Base-by-base conservation (phyloP, 2,888 invertebrate species). In the Microctonus brassicae region DNA sequence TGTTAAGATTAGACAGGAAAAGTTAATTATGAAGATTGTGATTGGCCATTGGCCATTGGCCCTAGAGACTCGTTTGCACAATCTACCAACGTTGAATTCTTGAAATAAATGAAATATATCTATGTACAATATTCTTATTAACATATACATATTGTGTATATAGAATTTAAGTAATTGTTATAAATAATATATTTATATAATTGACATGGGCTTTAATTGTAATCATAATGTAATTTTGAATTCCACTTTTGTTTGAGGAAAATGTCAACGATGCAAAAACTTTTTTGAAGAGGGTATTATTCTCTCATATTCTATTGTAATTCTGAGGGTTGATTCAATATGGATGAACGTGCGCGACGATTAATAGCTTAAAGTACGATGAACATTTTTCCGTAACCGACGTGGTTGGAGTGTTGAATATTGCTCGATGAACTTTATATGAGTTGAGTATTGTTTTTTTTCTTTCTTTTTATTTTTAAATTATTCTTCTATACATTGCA, bases 11-110 rank as follows among this genome's bases (percentile, higher is more conserved):
- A 84, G 84, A 84, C 79, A 75, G 82, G 53, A 83, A 83, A 82
- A 81, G 83, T 85, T 85, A 84, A 84, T 85, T 85, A 84, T 83
- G 83, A 84, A 83, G 80, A 83, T 83, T 79, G 81, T 83, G 85
- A 85, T 85, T n/a, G n/a, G n/a, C n/a, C n/a, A n/a, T n/a, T 85
- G 83, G 83, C 77, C 79, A 79, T 76, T 83, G 80, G 76, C 84
- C 82, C 83, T 60, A 75, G 83, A 79, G 84, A 76, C 75, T 78
- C 74, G 75, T 78, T 78, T 71, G 52, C 36, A 73, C 22, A 22
- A 55, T 53, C 36, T 60, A 61, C 39, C 4, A 20, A 1, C 7
- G 17, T 47, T 17, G 6, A 47, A 47, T 47, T 47, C 17, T 20
- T 47, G n/a, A 47, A 47, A 47, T n/a, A 20, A 47, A 47, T 47